Evolutionary conservation across 2,113 vertebrate genomes (phyloP).

Genomic region (Irena cyanogastra): DNA sequence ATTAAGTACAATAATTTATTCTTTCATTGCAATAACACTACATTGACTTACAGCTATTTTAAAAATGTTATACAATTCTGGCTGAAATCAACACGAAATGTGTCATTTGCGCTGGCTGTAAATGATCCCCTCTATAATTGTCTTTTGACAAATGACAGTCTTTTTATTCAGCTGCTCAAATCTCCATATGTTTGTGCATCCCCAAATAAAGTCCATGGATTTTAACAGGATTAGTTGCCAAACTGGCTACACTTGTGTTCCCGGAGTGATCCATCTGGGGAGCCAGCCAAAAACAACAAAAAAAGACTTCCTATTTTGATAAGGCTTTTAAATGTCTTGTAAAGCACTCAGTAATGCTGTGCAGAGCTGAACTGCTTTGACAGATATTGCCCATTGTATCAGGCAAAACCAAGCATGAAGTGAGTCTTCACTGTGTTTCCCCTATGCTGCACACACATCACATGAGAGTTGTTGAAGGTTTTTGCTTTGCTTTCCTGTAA

Average conservation of each 20-base stretch:
- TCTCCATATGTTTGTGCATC: neutral
- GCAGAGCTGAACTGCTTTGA: neutral
- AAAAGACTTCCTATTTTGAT: neutral
- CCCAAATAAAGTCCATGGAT: neutral
- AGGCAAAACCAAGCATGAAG: neutral
- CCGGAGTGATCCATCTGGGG: constrained; percentile 11
- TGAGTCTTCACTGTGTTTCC: neutral
- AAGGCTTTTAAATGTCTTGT: neutral
- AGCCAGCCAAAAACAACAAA: constrained; percentile 5
- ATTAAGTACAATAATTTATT: neutral
- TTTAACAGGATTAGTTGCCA: neutral
- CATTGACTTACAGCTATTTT: neutral
- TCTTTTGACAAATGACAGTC: neutral
- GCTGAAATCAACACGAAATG: neutral
- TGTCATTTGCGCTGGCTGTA: neutral
- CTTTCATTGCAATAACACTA: neutral
- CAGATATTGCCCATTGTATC: neutral
- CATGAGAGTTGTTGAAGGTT: neutral
- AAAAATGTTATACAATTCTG: neutral
- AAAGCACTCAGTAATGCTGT: neutral
- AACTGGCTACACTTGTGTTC: neutral
- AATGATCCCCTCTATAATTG: neutral
- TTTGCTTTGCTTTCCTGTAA: neutral
- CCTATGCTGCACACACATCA: neutral
- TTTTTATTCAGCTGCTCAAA: constrained; percentile 13